A percentile compares a stretch with the other conserved stretches of the same genome.
Conservation (phyloP, 2,888 invertebrate genomes). For the Drosophila paramelanica region DNA sequence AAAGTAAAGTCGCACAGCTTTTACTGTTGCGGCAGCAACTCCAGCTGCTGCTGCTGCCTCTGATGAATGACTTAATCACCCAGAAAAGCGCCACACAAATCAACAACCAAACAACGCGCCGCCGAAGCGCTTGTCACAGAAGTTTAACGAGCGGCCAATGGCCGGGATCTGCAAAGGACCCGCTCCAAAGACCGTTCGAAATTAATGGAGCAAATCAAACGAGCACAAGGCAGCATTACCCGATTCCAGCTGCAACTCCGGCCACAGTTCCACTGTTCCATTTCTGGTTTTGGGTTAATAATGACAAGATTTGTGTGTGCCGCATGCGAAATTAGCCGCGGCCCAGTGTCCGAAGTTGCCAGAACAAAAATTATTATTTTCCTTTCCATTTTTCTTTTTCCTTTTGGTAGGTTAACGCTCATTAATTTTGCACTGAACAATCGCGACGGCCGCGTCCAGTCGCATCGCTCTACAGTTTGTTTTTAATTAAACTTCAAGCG, state of each 20-base stretch:
- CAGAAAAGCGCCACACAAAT: slow-evolving; percentile 77
- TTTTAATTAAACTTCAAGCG: slow-evolving; percentile 64
- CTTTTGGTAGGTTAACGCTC: slow-evolving; percentile 28
- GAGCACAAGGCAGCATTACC: slow-evolving; percentile 56
- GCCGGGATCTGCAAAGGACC: slow-evolving; percentile 7
- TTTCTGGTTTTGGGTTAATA: slow-evolving; percentile 60
- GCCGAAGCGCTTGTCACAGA: slow-evolving; percentile 60
- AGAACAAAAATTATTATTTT: slow-evolving; percentile 10
- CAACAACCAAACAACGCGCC: slow-evolving; percentile 58
- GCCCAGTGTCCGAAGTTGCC: slow-evolving; percentile 36
- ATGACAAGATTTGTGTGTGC: slow-evolving; percentile 77
- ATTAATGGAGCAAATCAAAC: slow-evolving; percentile 77
- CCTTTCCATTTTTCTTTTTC: background rate
- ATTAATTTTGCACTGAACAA: slow-evolving; percentile 46
- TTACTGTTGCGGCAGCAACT: slow-evolving; percentile 14
- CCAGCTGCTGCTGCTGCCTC: slow-evolving; percentile 16
- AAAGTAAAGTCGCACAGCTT: slow-evolving; percentile 18
- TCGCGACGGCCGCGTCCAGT: slow-evolving; percentile 8
- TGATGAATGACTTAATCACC: slow-evolving; percentile 79
- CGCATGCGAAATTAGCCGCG: slow-evolving; percentile 72
- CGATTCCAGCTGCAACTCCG: slow-evolving; percentile 8
- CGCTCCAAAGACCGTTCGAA: slow-evolving; percentile 48
- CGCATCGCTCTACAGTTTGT: slow-evolving; percentile 30
- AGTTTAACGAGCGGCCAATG: slow-evolving; percentile 59
- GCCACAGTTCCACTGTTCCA: background rate